phyloP scores from a whole-genome alignment of 2,888 invertebrate genomes.

The Gortyna flavago region DNA sequence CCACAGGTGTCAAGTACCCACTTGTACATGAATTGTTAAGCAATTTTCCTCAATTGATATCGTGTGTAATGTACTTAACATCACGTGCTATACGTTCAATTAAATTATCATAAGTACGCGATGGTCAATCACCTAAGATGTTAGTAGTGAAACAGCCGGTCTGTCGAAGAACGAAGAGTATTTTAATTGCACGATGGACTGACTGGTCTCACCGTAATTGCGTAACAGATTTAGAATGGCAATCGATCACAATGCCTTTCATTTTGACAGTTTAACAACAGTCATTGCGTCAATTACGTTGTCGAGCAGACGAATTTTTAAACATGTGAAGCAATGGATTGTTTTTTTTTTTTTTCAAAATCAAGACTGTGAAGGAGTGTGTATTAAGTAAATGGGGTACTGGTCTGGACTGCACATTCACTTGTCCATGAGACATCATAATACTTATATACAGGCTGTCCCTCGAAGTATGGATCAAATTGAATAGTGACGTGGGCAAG shows the following conservation, averaged over 20 bases:
- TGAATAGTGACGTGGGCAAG: too few species aligned
- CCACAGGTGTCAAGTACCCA: constrained; percentile 2
- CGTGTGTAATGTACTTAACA: constrained; percentile 4
- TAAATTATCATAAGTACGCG: constrained; percentile 35
- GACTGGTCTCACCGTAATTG: too few species aligned
- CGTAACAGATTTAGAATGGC: too few species aligned
- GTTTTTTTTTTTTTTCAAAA: too few species aligned
- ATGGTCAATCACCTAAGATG: constrained; percentile 32
- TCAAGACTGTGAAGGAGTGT: neutral
- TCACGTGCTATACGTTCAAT: constrained; percentile 11
- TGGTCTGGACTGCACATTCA: neutral
- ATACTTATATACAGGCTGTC: too few species aligned
- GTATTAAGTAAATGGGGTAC: neutral
- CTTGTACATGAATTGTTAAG: constrained; percentile 4
- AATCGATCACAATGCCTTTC: neutral
- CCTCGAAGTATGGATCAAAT: too few species aligned
- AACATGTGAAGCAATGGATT: neutral
- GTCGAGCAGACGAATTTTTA: neutral
- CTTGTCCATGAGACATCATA: neutral
- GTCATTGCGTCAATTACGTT: neutral
- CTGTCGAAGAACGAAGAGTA: neutral
- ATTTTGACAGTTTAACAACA: neutral
- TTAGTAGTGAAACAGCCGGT: neutral
- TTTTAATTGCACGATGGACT: neutral
- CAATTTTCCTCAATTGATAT: constrained; percentile 41